phyloP scores from a whole-genome alignment of 2,797 vertebrate genomes.

The Octomys mimax region DNA sequence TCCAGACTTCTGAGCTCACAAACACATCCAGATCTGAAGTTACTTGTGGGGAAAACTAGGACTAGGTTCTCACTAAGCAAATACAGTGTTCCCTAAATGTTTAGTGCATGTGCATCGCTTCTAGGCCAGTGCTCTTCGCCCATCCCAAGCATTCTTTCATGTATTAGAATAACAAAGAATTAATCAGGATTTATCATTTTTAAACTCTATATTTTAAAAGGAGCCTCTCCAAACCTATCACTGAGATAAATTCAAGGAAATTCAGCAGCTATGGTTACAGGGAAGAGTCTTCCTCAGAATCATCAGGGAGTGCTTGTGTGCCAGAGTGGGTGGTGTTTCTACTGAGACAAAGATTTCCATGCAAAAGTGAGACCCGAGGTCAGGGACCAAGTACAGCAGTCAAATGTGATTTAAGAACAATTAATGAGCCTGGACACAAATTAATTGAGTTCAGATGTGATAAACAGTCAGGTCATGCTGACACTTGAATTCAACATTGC shows the following conservation, averaged over 20 bases:
- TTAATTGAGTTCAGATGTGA: conserved; percentile 86
- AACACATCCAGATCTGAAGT: not conserved
- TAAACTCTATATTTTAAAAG: conserved; percentile 66
- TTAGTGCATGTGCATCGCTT: not conserved
- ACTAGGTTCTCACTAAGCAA: not conserved
- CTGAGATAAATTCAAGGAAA: conserved; percentile 76
- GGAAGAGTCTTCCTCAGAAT: conserved; percentile 79
- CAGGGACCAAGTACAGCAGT: conserved; percentile 83
- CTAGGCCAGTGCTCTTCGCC: not conserved
- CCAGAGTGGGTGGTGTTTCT: conserved; percentile 79
- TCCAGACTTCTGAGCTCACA: not conserved
- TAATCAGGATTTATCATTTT: conserved; percentile 59
- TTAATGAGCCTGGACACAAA: conserved; percentile 87
- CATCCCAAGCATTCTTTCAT: not conserved
- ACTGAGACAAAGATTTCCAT: conserved; percentile 83
- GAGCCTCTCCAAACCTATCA: conserved; percentile 78
- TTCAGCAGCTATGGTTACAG: conserved; percentile 81
- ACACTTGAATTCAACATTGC: conserved; percentile 79
- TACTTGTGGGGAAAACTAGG: not conserved
- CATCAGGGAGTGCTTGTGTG: conserved; percentile 72
- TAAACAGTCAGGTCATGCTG: conserved; percentile 82
- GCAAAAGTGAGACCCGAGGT: conserved; percentile 82
- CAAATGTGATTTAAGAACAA: conserved; percentile 87
- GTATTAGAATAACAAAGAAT: conserved; percentile 24
- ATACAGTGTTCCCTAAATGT: not conserved